These are phyloP conservation scores for Nilaparvata lugens DNA, from an alignment of 1,140 invertebrate genomes.

Conservation along the genomic window DNA sequence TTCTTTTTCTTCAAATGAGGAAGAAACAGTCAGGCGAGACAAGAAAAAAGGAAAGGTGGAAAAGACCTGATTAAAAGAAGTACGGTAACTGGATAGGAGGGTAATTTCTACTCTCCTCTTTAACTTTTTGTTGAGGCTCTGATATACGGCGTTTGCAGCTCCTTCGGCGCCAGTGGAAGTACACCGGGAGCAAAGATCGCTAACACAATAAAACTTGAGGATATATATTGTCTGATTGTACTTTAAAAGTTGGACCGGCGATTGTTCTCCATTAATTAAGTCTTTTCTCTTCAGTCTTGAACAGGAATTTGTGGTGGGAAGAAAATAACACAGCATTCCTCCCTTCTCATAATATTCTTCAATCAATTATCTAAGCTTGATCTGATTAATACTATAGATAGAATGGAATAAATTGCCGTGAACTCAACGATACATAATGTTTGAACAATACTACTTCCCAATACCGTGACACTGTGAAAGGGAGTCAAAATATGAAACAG, in stretches of 20 bases:
- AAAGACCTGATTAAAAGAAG: background rate
- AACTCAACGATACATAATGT: no score
- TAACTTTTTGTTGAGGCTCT: background rate
- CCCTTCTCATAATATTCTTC: no score
- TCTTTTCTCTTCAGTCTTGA: background rate
- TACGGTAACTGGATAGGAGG: background rate
- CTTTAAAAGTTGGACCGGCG: background rate
- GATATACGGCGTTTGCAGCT: background rate
- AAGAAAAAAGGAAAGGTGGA: background rate
- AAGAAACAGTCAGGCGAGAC: no score
- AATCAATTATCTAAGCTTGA: no score
- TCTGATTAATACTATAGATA: no score
- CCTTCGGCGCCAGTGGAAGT: background rate
- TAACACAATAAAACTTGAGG: constrained; percentile 3
- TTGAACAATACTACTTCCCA: no score
- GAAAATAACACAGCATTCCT: no score
- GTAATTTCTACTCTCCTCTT: background rate
- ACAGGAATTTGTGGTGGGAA: background rate
- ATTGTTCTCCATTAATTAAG: constrained; percentile 5
- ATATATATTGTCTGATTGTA: constrained; percentile 6
- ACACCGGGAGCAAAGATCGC: background rate
- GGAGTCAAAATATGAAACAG: no score
- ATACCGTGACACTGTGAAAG: no score
- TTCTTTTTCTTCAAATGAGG: no score
- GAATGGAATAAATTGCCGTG: no score